Evolutionary conservation across 2,113 vertebrate species (phyloP), one percentile per base, ranked within the genome.

Genomic region (Aythya baeri): DNA sequence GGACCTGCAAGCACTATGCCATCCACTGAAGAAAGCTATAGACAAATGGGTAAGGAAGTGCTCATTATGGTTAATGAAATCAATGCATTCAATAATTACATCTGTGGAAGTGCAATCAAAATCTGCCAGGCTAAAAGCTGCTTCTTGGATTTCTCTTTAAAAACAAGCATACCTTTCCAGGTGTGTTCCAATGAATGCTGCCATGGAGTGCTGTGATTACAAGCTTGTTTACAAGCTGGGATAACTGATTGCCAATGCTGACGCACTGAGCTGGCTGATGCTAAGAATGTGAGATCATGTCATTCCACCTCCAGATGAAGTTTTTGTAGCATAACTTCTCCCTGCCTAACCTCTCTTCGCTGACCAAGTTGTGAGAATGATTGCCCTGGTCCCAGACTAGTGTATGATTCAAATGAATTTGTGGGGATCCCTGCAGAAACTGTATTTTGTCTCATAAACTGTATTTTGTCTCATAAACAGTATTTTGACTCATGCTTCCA

Each of bases 161-260:
- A 75, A 92, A 82, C 59, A 83, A 80, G 57, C 62, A 15, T 67
- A 8, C 52, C 77, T 82, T 71, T 18, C 65, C 96, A 91, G 91
- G 80, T 71, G 88, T 86, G 76, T 43, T 68, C 58, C 65, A n/a
- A 2, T 20, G 72, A 21, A 15, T 16, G 67, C 59, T 13, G 50
- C 36, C 46, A 25, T 3, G 52, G 43, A 91, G 63, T 79, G 74
- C 68, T 88, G 81, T 79, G 88, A 38, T 93, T n/a, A 16, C 71
- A 76, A 26, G 2, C 65, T 49, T 82, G 58, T 93, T 95, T 87
- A 82, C 75, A 54, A 81, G 76, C 57, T 78, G 68, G 78, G 74
- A 31, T 6, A 61, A 15, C 55, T 66, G 83, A 80, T 27, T 90
- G 91, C 44, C 67, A 58, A 6, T 17, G 68, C 86, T 88, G 85